Base-by-base conservation (phyloP, 2,797 vertebrate genomes). In the Artibeus lituratus region DNA sequence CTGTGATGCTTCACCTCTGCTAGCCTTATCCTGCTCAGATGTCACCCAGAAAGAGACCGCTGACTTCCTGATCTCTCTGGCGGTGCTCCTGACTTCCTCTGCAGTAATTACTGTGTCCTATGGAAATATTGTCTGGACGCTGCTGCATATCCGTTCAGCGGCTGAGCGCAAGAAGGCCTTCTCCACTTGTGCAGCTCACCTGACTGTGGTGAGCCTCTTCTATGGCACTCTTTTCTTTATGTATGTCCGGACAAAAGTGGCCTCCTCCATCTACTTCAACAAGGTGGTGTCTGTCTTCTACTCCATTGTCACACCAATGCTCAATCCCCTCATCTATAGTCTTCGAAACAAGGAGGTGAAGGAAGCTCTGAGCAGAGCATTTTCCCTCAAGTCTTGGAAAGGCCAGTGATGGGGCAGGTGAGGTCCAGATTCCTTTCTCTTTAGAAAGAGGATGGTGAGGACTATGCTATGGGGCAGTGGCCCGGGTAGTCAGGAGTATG, bases 231-330 rank as follows among this genome's bases (percentile, higher is more conserved):
- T 98, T 32, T 97, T 97, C 87, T 98, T 98, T 65, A 97, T 97
- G 90, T 98, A 98, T 6, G 94, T 97, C 51, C 47, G 87, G 26
- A 95, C 97, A 11, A 92, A 95, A 74, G 87, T 93, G 91, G 86
- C 95, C 32, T 93, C 96, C 37, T 97, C 97, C 55, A n/a, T 86
- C 70, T 96, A 84, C 76, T 97, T 98, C 95, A 97, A 97, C 78
- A 97, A 97, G 67, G 77, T 97, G 77, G 94, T 98, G 53, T 98
- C 98, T 1, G 24, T 98, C 24, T 96, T 98, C 87, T 99, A 98
- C 2, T 98, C 98, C 14, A 95, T 98, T 10, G 53, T 98, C 32
- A 98, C 97, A 0, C 97, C 98, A 4, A 97, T 97, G 97, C 91
- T 97, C 49, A 98, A 98, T 26, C 97, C 98, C 8, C 96, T 98